Evolutionary conservation across 1,140 invertebrate genomes (phyloP), one percentile per base, ranked within the genome.

Genomic region (Notospermus geniculatus): DNA sequence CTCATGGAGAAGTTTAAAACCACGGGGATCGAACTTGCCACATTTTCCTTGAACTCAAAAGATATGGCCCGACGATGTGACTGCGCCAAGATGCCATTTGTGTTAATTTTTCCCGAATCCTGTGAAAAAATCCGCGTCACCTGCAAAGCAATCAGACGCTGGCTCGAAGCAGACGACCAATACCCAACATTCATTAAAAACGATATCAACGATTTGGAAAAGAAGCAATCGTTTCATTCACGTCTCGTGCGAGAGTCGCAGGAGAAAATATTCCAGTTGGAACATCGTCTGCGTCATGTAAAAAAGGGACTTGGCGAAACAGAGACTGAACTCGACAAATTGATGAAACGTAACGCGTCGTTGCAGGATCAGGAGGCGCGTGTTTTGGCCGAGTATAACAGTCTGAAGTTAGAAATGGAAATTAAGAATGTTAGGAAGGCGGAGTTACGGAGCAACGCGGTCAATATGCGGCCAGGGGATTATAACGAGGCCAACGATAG

Each of bases 121-220:
- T 72, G 69, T 64, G 59, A 68, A 54, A 70, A 70, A 54, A 30
- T 75, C n/a, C 27, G 71, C 13, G 64, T 67, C 43, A 72, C 71
- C 1, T 65, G 64, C 59, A 41, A 60, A 25, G 72, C 63, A 27
- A 52, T 74, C 7, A 52, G 63, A 36, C 60, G 65, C 43, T 75
- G 73, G 73, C 25, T 75, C 9, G 62, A 68, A 19, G 68, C 68
- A 5, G 73, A 75, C 41, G 60, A 58, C 29, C 36, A 39, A 23
- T 75, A 75, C 54, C 60, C 68, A 0, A 58, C 64, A 9, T 74
- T 66, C 62, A 52, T 75, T 13, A 57, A 62, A 30, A 53, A 45
- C 53, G 73, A 75, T 55, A 65, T 74, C 50, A 50, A 36, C 11
- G 71, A 73, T 29, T 29, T 75, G 54, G 67, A 69, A 50, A 53